Conservation (phyloP, 2,797 vertebrate species). For the Potorous gilbertii region DNA sequence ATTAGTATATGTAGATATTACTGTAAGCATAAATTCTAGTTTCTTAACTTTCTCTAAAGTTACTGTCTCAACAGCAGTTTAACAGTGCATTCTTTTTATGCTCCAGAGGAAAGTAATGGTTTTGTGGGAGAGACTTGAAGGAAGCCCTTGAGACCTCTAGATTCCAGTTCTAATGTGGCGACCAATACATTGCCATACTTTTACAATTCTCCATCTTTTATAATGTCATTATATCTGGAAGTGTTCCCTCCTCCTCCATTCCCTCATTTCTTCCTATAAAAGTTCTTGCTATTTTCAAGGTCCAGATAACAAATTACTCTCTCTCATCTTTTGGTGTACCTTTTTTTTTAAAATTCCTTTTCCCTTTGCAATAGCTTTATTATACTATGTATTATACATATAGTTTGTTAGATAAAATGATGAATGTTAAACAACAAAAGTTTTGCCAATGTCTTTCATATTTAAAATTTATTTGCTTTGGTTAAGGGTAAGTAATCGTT, state of each 20-base stretch:
- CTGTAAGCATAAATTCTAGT: neutral
- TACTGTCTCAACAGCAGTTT: neutral
- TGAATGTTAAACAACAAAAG: slow-evolving; percentile 55
- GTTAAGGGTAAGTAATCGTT: slow-evolving; percentile 54
- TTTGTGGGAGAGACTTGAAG: neutral
- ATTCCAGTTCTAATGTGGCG: neutral
- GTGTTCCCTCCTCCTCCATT: neutral
- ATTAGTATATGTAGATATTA: neutral
- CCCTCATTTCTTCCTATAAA: neutral
- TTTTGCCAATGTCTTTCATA: slow-evolving; percentile 56
- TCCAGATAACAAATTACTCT: neutral
- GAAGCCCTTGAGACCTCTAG: neutral
- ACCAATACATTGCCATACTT: neutral
- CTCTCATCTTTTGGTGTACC: neutral
- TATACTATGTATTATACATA: slow-evolving; percentile 57
- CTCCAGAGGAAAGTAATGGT: neutral
- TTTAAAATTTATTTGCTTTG: slow-evolving; percentile 53
- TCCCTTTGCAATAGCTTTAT: slow-evolving; percentile 17
- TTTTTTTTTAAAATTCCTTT: neutral
- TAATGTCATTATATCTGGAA: neutral
- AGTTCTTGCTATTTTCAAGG: neutral
- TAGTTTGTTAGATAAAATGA: slow-evolving; percentile 40
- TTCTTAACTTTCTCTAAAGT: neutral
- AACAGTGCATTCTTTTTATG: neutral
- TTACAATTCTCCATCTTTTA: neutral